These are phyloP conservation scores for Lamellibrachia luymesi DNA, from an alignment of 1,140 invertebrate species.

Conservation along the genomic window DNA sequence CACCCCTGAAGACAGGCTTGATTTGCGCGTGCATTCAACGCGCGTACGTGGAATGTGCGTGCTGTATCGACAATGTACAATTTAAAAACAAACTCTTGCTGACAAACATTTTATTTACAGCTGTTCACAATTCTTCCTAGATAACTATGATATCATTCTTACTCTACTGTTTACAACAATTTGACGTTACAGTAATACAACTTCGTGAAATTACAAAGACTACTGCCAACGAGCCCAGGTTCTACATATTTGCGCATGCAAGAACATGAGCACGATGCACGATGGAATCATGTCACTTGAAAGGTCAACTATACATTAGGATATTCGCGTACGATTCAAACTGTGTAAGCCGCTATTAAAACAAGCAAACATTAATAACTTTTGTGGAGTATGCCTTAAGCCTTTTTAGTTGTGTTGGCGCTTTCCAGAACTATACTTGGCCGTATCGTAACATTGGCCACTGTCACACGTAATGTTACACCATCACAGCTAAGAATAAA, in stretches of 20 bases:
- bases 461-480: not conserved
- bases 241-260: not conserved
- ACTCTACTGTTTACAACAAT: not conserved
- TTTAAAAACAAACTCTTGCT: not conserved
- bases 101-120: conserved; percentile 2
- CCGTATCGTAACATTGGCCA: not conserved
- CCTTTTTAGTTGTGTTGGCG: not conserved
- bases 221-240: not conserved
- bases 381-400: too few species aligned
- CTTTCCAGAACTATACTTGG: not conserved
- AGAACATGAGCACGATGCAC: not conserved
- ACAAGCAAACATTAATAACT: too few species aligned
- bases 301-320: not conserved
- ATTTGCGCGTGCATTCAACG: not conserved
- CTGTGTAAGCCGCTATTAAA: not conserved
- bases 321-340: not conserved
- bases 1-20: too few species aligned
- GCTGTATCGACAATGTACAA: not conserved
- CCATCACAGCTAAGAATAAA: not conserved
- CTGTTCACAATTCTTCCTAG: not conserved
- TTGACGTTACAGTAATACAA: not conserved
- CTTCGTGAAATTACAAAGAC: not conserved
- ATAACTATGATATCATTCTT: not conserved
- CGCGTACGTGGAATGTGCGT: not conserved
- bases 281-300: not conserved